phyloP scores from a whole-genome alignment of 2,113 vertebrate genomes.

The Tylochromis polylepis region DNA sequence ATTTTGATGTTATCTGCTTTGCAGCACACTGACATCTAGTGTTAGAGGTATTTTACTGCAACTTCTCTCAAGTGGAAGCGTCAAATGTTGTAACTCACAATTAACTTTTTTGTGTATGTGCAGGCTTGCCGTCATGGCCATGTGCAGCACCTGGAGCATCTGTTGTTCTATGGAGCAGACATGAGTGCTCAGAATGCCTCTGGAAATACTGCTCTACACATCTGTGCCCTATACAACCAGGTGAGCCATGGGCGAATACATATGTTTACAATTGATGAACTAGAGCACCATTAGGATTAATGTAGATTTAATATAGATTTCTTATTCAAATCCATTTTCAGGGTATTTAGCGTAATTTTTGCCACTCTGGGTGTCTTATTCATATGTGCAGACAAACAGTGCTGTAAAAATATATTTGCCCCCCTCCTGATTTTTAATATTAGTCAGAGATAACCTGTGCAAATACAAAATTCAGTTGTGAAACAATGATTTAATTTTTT shows the following conservation, averaged over 20 bases:
- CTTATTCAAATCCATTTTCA: background rate
- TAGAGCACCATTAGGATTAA: background rate
- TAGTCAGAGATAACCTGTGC: background rate
- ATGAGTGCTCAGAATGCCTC: constrained; percentile 84
- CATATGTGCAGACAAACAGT: background rate
- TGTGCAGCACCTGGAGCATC: constrained; percentile 82
- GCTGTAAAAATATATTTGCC: background rate
- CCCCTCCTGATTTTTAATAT: background rate
- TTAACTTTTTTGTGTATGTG: constrained; percentile 16
- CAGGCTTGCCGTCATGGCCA: constrained; percentile 82
- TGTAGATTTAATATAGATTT: background rate
- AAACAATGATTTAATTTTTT: background rate
- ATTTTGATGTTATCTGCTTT: background rate
- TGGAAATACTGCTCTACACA: constrained; percentile 83
- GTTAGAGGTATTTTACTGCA: background rate
- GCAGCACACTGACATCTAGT: constrained; percentile 59
- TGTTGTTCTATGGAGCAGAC: constrained; percentile 84
- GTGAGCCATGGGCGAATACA: constrained; percentile 57
- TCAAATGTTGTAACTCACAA: background rate
- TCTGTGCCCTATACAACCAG: constrained; percentile 89
- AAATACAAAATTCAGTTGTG: background rate
- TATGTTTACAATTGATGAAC: background rate
- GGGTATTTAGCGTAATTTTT: background rate
- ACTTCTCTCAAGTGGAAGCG: rapidly evolving
- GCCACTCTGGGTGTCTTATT: background rate